Percentiles rank a stretch among this genome's conserved stretches.
phyloP scores from a whole-genome alignment of 2,113 vertebrate species.

The Probosciger aterrimus region DNA sequence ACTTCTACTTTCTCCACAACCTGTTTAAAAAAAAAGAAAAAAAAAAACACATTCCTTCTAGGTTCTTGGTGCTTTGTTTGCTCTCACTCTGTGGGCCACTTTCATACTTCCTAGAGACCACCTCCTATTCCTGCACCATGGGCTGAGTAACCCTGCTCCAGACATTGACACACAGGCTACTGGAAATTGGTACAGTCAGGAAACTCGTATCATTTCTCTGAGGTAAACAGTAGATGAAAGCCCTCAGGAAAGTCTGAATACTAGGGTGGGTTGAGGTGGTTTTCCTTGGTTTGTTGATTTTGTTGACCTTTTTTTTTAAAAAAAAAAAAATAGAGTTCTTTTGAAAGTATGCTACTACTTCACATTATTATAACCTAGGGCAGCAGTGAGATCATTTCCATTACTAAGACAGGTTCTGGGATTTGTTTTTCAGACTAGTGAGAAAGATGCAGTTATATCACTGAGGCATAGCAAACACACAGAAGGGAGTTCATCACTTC shows the following conservation, averaged over 20 bases:
- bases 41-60: neutral
- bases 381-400: conserved; percentile 27
- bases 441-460: neutral
- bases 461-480: neutral
- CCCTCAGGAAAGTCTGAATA: conserved; percentile 45
- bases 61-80: neutral
- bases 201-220: conserved; percentile 42
- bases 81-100: neutral
- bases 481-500: neutral
- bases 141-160: conserved; percentile 46
- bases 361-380: conserved; percentile 31
- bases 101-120: neutral
- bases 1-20: neutral
- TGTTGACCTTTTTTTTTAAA: neutral
- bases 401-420: conserved; percentile 30
- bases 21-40: neutral
- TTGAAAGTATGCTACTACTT: conserved; percentile 8
- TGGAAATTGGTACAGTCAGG: conserved; percentile 19
- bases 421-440: conserved; percentile 17
- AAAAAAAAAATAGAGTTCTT: neutral
- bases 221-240: conserved; percentile 48
- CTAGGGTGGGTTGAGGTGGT: neutral
- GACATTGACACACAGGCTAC: conserved; percentile 7
- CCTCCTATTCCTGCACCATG: neutral
- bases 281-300: neutral